These are phyloP conservation scores for Anagyrus pseudococci DNA, from an alignment of 2,888 invertebrate species.

Conservation along the genomic window DNA sequence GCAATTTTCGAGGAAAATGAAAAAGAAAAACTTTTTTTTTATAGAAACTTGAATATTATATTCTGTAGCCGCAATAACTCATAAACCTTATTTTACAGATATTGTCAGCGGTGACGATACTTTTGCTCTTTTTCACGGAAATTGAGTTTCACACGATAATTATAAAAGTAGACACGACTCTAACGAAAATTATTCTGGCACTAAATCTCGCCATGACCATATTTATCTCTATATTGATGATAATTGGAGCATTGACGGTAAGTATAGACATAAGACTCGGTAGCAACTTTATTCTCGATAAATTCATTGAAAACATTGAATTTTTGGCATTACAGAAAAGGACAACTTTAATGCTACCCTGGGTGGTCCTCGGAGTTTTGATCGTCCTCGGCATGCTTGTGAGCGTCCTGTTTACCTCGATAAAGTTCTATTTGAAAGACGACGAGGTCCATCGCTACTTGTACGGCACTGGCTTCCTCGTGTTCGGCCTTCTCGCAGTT, in stretches of 20 bases:
- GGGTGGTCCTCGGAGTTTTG: conserved; percentile 83
- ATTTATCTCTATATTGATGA: conserved; percentile 77
- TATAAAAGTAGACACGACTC: conserved; percentile 73
- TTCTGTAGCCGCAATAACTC: no score
- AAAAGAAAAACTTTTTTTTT: no score
- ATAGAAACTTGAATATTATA: no score
- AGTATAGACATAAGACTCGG: conserved; percentile 42
- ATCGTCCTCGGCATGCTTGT: conserved; percentile 78
- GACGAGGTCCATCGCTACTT: conserved; percentile 54
- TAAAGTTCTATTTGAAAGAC: conserved; percentile 75
- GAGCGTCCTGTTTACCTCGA: conserved; percentile 80
- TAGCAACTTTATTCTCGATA: no score
- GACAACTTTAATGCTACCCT: conserved; percentile 83
- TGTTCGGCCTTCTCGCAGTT: conserved; percentile 69
- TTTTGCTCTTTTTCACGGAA: conserved; percentile 71
- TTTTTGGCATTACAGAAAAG: conserved; percentile 69
- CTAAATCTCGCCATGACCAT: conserved; percentile 85
- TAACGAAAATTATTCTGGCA: conserved; percentile 79
- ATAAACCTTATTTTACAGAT: no score
- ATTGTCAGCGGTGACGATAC: conserved; percentile 35
- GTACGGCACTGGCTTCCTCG: conserved; percentile 68
- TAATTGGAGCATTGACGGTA: conserved; percentile 79
- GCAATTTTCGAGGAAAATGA: no score
- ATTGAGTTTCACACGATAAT: conserved; percentile 81
- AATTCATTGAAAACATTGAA: background rate